phyloP scores from a whole-genome alignment of 2,113 vertebrate genomes.

The Sinocyclocheilus grahami region DNA sequence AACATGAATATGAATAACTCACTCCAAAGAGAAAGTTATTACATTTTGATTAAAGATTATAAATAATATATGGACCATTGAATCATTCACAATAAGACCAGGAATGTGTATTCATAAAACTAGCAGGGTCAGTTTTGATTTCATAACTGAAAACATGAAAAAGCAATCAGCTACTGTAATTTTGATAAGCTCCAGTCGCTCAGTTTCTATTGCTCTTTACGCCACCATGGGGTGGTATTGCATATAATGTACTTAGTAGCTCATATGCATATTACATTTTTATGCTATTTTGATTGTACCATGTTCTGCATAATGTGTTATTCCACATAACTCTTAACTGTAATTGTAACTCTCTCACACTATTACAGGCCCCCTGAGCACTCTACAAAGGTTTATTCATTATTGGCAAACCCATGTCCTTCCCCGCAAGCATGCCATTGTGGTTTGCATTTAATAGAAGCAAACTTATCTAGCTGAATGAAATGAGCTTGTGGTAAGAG shows the following conservation, averaged over 20 bases:
- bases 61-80: background rate
- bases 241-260: background rate
- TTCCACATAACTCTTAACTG: constrained; percentile 26
- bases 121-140: background rate
- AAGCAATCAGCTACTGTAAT: background rate
- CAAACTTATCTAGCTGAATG: constrained; percentile 41
- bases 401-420: constrained; percentile 34
- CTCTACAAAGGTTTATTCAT: constrained; percentile 32
- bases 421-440: constrained; percentile 32
- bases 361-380: constrained; percentile 4
- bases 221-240: constrained; percentile 31
- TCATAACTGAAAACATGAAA: background rate
- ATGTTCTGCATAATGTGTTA: constrained; percentile 32
- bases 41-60: background rate
- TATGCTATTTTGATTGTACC: constrained; percentile 19
- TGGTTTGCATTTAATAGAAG: constrained; percentile 35
- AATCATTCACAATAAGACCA: background rate
- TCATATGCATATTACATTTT: constrained; percentile 28
- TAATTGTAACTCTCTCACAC: constrained; percentile 22
- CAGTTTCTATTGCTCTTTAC: background rate
- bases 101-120: background rate
- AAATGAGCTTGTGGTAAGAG: constrained; percentile 31
- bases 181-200: background rate
- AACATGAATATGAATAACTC: no score
- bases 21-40: no score